Evolutionary conservation across 1,140 invertebrate species (phyloP).

Genomic region (Bacillus rossius): DNA sequence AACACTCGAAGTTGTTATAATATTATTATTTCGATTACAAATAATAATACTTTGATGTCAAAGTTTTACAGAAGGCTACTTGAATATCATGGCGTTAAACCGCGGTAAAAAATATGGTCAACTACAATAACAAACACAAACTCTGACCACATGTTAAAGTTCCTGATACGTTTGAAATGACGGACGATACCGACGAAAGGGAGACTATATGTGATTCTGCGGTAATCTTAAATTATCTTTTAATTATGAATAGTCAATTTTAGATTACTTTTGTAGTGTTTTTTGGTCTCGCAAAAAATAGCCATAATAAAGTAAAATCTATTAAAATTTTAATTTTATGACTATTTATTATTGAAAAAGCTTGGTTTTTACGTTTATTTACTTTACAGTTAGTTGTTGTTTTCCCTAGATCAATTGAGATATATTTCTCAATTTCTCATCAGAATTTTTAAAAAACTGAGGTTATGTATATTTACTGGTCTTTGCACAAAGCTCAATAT

Average conservation of each 20-base stretch:
- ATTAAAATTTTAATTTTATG: not conserved
- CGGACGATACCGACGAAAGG: conserved; percentile 58
- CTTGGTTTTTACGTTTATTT: not conserved
- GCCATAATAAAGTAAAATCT: not conserved
- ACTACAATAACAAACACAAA: too few relatives aligned
- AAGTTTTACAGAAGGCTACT: too few relatives aligned
- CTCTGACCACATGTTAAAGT: not conserved
- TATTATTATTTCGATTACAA: too few relatives aligned
- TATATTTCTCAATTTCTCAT: too few relatives aligned
- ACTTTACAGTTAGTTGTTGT: not conserved
- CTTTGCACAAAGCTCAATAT: too few relatives aligned
- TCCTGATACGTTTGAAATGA: conserved; percentile 43
- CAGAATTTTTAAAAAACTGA: too few relatives aligned
- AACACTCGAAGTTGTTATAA: too few relatives aligned
- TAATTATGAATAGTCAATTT: conserved; percentile 1
- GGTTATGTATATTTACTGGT: too few relatives aligned
- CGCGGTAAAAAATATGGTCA: too few relatives aligned
- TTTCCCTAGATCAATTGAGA: too few relatives aligned
- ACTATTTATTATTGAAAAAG: not conserved
- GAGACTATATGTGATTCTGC: conserved; percentile 65
- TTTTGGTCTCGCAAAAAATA: not conserved
- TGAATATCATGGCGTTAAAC: too few relatives aligned
- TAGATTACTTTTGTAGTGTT: not conserved
- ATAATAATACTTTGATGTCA: too few relatives aligned
- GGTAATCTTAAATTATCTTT: conserved; percentile 43